phyloP scores from a whole-genome alignment of 2,888 invertebrate genomes.

The Actias luna region DNA sequence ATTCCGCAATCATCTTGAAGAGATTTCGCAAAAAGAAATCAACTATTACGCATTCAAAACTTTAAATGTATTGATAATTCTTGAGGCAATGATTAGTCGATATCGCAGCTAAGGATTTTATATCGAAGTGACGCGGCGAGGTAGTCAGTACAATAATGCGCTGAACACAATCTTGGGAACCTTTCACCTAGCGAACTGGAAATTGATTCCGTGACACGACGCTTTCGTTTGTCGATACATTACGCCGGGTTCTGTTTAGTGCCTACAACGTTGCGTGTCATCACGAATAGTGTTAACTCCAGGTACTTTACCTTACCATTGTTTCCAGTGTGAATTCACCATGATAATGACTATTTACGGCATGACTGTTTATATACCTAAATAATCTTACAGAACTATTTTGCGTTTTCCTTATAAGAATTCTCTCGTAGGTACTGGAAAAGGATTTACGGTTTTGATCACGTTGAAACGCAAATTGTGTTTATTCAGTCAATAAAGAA shows the following conservation, averaged over 20 bases:
- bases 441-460: neutral
- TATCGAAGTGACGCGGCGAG: neutral
- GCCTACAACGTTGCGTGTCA: neutral
- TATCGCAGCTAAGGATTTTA: neutral
- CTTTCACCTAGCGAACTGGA: slow-evolving; percentile 47
- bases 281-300: slow-evolving; percentile 7
- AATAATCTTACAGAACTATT: neutral
- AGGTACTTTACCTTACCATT: neutral
- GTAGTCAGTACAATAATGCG: neutral
- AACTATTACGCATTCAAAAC: too few species aligned
- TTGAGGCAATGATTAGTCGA: neutral
- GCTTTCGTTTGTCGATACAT: slow-evolving; percentile 46
- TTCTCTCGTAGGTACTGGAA: neutral
- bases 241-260: neutral
- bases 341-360: neutral
- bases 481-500: too few species aligned
- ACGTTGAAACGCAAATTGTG: neutral
- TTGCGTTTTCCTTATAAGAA: neutral
- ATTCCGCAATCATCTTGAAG: too few species aligned
- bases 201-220: slow-evolving; percentile 34
- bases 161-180: slow-evolving; percentile 54
- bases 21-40: too few species aligned
- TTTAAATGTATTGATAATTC: neutral
- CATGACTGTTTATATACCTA: neutral
- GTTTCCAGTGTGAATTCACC: neutral